These are phyloP conservation scores for Tolypeutes matacus DNA, from an alignment of 2,797 vertebrate species.

Conservation along the genomic window DNA sequence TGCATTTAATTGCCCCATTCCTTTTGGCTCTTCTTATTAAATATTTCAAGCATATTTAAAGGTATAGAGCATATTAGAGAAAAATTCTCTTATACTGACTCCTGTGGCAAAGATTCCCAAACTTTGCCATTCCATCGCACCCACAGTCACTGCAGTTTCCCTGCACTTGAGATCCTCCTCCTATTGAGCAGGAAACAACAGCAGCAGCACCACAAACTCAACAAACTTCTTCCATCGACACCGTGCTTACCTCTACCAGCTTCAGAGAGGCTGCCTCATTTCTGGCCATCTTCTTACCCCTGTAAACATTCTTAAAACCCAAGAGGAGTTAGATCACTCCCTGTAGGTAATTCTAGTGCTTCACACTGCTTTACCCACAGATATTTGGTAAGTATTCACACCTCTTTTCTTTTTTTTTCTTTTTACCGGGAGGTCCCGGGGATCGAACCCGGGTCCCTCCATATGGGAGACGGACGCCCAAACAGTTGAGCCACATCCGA, in stretches of 20 bases:
- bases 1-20: neutral
- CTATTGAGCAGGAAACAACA: neutral
- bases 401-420: no score
- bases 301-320: neutral
- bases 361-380: neutral
- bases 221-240: no score
- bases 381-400: neutral
- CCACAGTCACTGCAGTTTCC: neutral
- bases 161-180: neutral
- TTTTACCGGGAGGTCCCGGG: no score
- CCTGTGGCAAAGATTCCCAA: neutral
- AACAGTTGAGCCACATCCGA: no score
- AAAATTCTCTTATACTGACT: neutral
- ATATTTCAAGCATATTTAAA: neutral
- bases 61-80: neutral
- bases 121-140: neutral
- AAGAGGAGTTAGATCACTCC: neutral
- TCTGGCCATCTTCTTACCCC: neutral
- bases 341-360: no score
- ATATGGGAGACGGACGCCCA: no score
- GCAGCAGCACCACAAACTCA: neutral
- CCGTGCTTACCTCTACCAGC: neutral
- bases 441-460: no score
- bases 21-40: neutral
- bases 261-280: neutral